Evolutionary conservation across 2,797 vertebrate genomes (phyloP).

Genomic region (Odontamblyopus rebecca): DNA sequence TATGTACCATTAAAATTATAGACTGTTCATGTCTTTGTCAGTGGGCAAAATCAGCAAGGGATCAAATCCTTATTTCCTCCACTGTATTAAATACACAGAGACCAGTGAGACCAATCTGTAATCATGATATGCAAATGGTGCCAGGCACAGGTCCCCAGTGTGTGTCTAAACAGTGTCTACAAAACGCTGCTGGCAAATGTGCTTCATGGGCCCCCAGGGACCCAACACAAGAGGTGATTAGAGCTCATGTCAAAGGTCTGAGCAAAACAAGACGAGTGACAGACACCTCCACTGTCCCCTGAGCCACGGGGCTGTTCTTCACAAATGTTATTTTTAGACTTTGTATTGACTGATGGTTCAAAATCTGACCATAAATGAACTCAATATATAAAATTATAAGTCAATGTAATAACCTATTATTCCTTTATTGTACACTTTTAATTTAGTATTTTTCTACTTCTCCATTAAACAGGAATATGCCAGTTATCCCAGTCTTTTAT

Average conservation of each 20-base stretch:
- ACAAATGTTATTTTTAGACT: neutral
- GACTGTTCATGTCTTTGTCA: too few species aligned
- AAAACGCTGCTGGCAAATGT: conserved; percentile 58
- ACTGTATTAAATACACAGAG: neutral
- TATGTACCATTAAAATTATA: too few species aligned
- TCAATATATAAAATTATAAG: neutral
- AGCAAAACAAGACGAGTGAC: conserved; percentile 53
- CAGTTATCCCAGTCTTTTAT: too few species aligned
- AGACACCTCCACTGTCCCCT: neutral
- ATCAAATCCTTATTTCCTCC: too few species aligned
- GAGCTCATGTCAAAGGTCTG: conserved; percentile 53
- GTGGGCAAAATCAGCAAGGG: too few species aligned
- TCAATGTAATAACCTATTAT: neutral
- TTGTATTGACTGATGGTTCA: neutral
- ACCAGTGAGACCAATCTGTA: neutral
- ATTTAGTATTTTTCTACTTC: neutral
- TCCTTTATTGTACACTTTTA: neutral
- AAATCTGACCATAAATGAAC: neutral
- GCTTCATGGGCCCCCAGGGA: conserved; percentile 70
- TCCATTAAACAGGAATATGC: too few species aligned
- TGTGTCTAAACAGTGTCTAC: conserved; percentile 51
- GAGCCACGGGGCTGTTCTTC: neutral
- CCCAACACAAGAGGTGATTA: conserved; percentile 47
- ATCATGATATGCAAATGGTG: conserved; percentile 53
- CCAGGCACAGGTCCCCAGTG: conserved; percentile 37